Evolutionary conservation across 2,113 vertebrate species (phyloP).

Genomic region (Eleginops maclovinus): DNA sequence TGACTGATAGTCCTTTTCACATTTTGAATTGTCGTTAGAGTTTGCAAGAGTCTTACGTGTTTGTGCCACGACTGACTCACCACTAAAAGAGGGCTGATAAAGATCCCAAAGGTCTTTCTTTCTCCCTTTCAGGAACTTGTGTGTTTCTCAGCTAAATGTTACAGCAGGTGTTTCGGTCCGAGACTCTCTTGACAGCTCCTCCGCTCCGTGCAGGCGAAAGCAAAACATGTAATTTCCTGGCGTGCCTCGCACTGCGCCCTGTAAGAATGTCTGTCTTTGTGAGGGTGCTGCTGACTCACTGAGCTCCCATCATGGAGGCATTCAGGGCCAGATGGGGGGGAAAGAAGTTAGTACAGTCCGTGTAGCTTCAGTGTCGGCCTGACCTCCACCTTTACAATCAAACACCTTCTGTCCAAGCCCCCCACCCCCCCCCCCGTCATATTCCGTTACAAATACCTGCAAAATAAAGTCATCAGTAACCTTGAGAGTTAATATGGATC

Average conservation of each 20-base stretch:
- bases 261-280: slow-evolving; percentile 20
- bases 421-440: neutral
- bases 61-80: too few species aligned
- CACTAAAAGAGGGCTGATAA: too few species aligned
- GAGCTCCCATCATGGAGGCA: slow-evolving; percentile 16
- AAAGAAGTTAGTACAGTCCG: neutral
- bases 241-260: neutral
- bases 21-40: too few species aligned
- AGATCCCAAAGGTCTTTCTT: too few species aligned
- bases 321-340: neutral
- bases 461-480: slow-evolving; percentile 5
- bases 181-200: neutral
- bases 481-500: too few species aligned
- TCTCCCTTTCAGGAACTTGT: too few species aligned
- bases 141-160: neutral
- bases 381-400: slow-evolving; percentile 1
- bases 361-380: slow-evolving; percentile 2
- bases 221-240: slow-evolving; percentile 16
- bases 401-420: neutral
- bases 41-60: too few species aligned
- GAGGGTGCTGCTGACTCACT: slow-evolving; percentile 39
- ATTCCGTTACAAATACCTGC: too few species aligned
- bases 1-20: too few species aligned
- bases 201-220: slow-evolving; percentile 14
- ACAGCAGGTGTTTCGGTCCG: slow-evolving; percentile 4